phyloP scores from a whole-genome alignment of 2,113 vertebrate genomes.

The Urocolius indicus region DNA sequence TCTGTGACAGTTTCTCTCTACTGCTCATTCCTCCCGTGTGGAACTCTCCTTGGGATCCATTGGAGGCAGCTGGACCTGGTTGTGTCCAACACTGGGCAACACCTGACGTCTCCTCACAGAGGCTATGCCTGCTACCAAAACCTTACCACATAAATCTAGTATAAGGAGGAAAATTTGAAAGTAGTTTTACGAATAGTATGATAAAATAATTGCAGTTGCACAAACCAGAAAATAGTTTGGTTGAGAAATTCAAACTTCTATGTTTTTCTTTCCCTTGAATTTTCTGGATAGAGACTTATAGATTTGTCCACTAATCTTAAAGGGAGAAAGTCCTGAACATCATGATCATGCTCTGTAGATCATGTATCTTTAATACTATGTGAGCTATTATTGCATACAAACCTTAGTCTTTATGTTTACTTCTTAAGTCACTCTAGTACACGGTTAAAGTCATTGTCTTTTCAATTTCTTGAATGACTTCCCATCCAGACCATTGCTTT shows the following conservation, averaged over 20 bases:
- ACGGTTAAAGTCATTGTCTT: neutral
- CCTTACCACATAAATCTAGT: neutral
- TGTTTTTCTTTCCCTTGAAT: neutral
- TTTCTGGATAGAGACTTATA: neutral
- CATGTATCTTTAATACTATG: neutral
- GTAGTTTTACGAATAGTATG: neutral
- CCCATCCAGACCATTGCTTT: neutral
- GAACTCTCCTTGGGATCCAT: neutral
- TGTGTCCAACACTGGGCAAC: neutral
- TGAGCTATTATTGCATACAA: neutral
- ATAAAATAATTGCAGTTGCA: neutral
- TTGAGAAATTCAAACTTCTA: neutral
- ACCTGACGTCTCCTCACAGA: neutral
- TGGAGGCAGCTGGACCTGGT: neutral
- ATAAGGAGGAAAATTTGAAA: neutral
- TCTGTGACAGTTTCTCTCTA: neutral
- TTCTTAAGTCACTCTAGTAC: neutral
- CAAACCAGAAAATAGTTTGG: neutral
- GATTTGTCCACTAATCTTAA: neutral
- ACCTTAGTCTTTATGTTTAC: neutral
- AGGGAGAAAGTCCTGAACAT: neutral
- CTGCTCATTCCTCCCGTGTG: neutral
- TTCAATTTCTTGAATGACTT: neutral
- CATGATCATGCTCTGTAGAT: neutral
- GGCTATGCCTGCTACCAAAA: neutral